phyloP scores from a whole-genome alignment of 2,797 vertebrate species.

The Ctenopoma multispine region DNA sequence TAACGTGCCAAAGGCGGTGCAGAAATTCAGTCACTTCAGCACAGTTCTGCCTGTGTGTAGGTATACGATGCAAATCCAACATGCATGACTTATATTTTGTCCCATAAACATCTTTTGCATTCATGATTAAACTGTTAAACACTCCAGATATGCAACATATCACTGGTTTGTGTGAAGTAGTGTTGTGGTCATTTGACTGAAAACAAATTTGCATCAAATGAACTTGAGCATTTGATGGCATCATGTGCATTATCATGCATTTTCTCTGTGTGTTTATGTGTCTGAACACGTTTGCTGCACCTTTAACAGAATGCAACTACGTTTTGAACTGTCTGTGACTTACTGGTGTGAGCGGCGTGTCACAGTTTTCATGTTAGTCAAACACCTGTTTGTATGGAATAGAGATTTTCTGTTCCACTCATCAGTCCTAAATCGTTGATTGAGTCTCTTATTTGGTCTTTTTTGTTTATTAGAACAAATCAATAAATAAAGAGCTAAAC shows the following conservation, averaged over 20 bases:
- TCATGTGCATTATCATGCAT: not conserved
- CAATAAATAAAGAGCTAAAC: not conserved
- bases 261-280: conserved; percentile 9
- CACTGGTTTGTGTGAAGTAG: not conserved
- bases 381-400: not conserved
- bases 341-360: conserved; percentile 8
- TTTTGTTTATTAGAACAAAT: not conserved
- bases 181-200: conserved; percentile 1
- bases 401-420: not conserved
- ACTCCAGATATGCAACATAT: not conserved
- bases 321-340: conserved; percentile 10
- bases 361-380: conserved; percentile 23
- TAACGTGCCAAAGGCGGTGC: conserved; percentile 29
- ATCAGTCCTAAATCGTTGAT: not conserved
- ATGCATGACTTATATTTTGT: conserved; percentile 17
- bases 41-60: conserved; percentile 28
- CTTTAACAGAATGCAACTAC: not conserved
- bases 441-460: not conserved
- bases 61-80: conserved; percentile 15
- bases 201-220: conserved; percentile 4
- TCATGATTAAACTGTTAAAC: not conserved
- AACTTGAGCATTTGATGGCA: conserved; percentile 21
- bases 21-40: conserved; percentile 26
- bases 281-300: not conserved
- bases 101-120: not conserved